Conservation (phyloP, 2,797 vertebrate genomes). For the Argyrosomus regius region DNA sequence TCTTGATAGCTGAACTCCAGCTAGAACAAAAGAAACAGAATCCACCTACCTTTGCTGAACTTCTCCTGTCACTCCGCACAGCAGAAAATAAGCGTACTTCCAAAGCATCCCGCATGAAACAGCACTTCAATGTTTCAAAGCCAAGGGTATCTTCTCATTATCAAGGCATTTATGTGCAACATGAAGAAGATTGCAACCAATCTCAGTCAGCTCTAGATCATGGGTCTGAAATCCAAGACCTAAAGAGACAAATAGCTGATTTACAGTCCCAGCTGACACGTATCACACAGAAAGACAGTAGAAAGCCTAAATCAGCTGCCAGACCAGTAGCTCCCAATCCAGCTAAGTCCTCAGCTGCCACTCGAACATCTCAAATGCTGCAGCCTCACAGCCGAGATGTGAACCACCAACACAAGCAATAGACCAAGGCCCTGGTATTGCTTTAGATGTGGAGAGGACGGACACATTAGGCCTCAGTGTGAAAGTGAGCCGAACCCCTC, state of each 20-base stretch:
- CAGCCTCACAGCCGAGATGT: neutral
- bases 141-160: neutral
- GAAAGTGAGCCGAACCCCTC: constrained; percentile 29
- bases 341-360: no score
- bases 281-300: no score
- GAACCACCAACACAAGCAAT: neutral
- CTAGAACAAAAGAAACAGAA: constrained; percentile 20
- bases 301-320: no score
- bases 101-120: neutral
- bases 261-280: constrained; percentile 21
- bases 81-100: neutral
- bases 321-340: no score
- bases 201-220: neutral
- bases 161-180: neutral
- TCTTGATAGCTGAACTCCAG: constrained; percentile 3
- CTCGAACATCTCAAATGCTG: no score
- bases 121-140: neutral
- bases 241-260: constrained; percentile 37
- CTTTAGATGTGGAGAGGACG: constrained; percentile 38
- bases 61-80: neutral
- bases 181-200: neutral
- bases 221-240: constrained; percentile 18
- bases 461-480: constrained; percentile 27
- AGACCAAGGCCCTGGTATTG: constrained; percentile 34
- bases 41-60: constrained; percentile 19